Percentiles rank a stretch among this genome's conserved stretches.
These are phyloP conservation scores for Volucella inflata DNA, from an alignment of 2,888 invertebrate genomes.

Conservation along the genomic window DNA sequence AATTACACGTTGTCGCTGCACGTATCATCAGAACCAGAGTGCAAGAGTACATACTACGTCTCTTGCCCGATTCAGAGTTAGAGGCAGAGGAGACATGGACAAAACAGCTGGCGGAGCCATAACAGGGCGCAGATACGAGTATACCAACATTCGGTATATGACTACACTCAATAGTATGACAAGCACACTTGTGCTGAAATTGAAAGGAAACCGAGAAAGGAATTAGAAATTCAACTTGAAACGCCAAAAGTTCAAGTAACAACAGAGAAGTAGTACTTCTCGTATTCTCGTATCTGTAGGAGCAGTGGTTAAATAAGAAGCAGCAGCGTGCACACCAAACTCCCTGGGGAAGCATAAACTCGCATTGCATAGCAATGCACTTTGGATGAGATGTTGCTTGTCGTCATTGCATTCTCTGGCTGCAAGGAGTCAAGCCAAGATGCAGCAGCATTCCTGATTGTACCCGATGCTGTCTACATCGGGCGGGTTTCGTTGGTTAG, in stretches of 20 bases:
- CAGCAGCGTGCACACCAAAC: slow-evolving; percentile 59
- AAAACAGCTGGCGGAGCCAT: slow-evolving; percentile 67
- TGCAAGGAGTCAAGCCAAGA: slow-evolving; percentile 51
- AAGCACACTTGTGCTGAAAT: slow-evolving; percentile 24
- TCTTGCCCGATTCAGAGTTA: too few relatives aligned
- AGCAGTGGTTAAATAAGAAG: slow-evolving; percentile 34
- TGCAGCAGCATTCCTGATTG: slow-evolving; percentile 70
- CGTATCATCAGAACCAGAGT: slow-evolving; percentile 40
- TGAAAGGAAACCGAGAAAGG: slow-evolving; percentile 60
- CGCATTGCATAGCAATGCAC: slow-evolving; percentile 69
- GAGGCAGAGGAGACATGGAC: neutral
- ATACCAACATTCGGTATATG: neutral
- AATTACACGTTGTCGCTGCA: slow-evolving; percentile 73
- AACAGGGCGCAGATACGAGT: slow-evolving; percentile 40
- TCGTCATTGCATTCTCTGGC: slow-evolving; percentile 16
- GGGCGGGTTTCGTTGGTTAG: slow-evolving; percentile 27
- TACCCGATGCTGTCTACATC: slow-evolving; percentile 68
- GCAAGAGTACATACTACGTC: neutral
- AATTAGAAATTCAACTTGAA: slow-evolving; percentile 74
- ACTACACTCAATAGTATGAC: too few relatives aligned
- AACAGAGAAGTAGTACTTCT: neutral
- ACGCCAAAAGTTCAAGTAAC: slow-evolving; percentile 67
- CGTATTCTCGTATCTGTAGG: neutral
- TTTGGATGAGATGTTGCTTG: slow-evolving; percentile 27
- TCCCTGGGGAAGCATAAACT: slow-evolving; percentile 73